A percentile compares a stretch with the other conserved stretches of the same genome.
Evolutionary conservation across 2,797 vertebrate genomes (phyloP).

Genomic region (Acanthornis magna): DNA sequence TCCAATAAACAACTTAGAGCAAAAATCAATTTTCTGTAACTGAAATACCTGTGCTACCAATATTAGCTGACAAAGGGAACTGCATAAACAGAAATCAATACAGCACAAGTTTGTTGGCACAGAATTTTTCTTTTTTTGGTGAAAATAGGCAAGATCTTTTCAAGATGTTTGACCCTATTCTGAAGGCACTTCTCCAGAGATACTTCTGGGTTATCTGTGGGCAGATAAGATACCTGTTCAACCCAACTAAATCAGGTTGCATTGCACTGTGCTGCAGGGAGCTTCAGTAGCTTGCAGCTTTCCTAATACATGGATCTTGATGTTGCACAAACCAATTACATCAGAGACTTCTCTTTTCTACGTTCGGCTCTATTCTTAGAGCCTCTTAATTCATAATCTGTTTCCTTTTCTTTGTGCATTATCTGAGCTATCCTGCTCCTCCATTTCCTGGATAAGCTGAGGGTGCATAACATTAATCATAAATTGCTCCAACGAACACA

Average conservation of each 20-base stretch:
- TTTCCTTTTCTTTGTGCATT: neutral
- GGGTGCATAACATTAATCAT: neutral
- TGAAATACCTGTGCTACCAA: neutral
- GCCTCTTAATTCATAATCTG: neutral
- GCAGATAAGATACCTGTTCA: neutral
- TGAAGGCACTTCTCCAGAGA: neutral
- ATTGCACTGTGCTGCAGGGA: neutral
- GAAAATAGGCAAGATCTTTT: neutral
- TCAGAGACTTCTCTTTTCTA: neutral
- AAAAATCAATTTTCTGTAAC: neutral
- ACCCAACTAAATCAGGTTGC: neutral
- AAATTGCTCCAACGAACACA: neutral
- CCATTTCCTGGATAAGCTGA: conserved; percentile 7
- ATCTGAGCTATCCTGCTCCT: neutral
- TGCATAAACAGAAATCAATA: neutral
- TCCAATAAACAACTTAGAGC: neutral
- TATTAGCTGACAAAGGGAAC: neutral
- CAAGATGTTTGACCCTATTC: neutral
- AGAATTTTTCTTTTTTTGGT: neutral
- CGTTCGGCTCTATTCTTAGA: neutral
- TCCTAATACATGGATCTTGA: neutral
- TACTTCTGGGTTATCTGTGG: neutral
- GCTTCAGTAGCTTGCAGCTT: neutral
- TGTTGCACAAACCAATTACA: neutral
- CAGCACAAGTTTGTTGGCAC: neutral